Percentiles rank a stretch among this genome's conserved stretches.
These are phyloP conservation scores for Zaprionus vittiger DNA, from an alignment of 1,140 invertebrate species.

Conservation along the genomic window DNA sequence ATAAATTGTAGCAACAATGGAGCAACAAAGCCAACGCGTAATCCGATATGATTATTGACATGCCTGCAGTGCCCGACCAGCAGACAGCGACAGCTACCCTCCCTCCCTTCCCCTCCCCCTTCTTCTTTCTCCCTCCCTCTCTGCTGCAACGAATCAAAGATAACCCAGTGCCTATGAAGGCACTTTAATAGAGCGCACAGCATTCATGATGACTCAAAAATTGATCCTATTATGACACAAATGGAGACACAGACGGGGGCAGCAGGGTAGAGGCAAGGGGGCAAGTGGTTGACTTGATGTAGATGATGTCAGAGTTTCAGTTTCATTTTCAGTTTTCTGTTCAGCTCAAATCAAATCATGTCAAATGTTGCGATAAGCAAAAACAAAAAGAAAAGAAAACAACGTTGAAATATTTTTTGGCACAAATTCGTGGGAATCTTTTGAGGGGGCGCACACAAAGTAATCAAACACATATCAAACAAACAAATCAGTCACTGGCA, in stretches of 20 bases:
- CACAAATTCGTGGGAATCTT: slow-evolving; percentile 73
- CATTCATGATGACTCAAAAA: slow-evolving; percentile 74
- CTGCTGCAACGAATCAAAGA: slow-evolving; percentile 51
- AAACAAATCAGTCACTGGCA: slow-evolving; percentile 72
- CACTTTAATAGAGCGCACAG: slow-evolving; percentile 69
- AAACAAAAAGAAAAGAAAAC: slow-evolving; percentile 42
- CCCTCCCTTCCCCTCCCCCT: neutral
- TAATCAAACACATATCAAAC: slow-evolving; percentile 82
- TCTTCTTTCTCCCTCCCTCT: neutral
- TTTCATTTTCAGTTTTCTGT: slow-evolving; percentile 30
- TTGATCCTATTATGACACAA: slow-evolving; percentile 76
- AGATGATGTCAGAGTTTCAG: slow-evolving; percentile 69
- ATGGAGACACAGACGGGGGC: slow-evolving; percentile 13
- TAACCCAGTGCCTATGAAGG: slow-evolving; percentile 67
- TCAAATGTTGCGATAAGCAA: slow-evolving; percentile 80
- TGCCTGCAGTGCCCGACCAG: slow-evolving; percentile 57
- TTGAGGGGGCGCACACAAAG: slow-evolving; percentile 49
- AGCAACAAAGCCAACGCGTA: slow-evolving; percentile 74
- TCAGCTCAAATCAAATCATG: slow-evolving; percentile 76
- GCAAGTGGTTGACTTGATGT: neutral
- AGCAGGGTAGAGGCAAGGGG: neutral
- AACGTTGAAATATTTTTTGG: slow-evolving; percentile 11
- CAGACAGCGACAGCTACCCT: neutral
- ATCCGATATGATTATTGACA: slow-evolving; percentile 83
- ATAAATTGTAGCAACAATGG: slow-evolving; percentile 83